Percentiles rank a stretch among this genome's conserved stretches.
phyloP scores from a whole-genome alignment of 2,113 vertebrate genomes.

The Gallinago undulata region DNA sequence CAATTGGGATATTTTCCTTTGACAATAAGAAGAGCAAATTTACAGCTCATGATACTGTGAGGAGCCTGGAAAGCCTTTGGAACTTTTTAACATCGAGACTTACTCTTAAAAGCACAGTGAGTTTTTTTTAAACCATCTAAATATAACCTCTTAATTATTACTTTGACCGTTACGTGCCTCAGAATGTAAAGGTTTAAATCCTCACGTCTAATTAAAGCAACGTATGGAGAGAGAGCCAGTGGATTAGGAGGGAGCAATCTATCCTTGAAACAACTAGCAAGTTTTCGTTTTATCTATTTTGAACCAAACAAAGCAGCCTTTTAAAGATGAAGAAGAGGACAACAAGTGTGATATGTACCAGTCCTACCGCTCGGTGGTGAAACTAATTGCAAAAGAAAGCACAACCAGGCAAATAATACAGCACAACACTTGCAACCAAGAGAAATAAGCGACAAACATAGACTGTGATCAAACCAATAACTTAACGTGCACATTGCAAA shows the following conservation, averaged over 20 bases:
- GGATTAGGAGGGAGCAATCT: not conserved
- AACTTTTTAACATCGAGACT: not conserved
- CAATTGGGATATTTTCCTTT: constrained; percentile 2
- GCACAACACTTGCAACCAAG: not conserved
- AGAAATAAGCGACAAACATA: constrained; percentile 49
- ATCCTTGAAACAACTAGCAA: constrained; percentile 3
- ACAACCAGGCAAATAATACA: not conserved
- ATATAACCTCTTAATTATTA: constrained; percentile 59
- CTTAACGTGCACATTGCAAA: constrained; percentile 55
- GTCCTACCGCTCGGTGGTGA: constrained; percentile 1
- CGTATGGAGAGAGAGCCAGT: not conserved
- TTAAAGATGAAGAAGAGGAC: constrained; percentile 29
- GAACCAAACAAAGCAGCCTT: constrained; percentile 28
- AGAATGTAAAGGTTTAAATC: constrained; percentile 54
- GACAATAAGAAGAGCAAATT: constrained; percentile 18
- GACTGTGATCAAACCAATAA: constrained; percentile 49
- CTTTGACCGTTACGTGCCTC: constrained; percentile 12
- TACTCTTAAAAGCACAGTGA: constrained; percentile 38
- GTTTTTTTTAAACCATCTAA: constrained; percentile 46
- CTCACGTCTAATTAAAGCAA: constrained; percentile 32
- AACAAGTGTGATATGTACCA: constrained; percentile 24
- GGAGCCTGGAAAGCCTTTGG: not conserved
- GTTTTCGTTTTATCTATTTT: constrained; percentile 17
- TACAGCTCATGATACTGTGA: not conserved
- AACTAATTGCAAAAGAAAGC: constrained; percentile 50